Evolutionary conservation across 1,140 invertebrate genomes (phyloP), one percentile per base, ranked within the genome.

Genomic region (Cephus cinctus): DNA sequence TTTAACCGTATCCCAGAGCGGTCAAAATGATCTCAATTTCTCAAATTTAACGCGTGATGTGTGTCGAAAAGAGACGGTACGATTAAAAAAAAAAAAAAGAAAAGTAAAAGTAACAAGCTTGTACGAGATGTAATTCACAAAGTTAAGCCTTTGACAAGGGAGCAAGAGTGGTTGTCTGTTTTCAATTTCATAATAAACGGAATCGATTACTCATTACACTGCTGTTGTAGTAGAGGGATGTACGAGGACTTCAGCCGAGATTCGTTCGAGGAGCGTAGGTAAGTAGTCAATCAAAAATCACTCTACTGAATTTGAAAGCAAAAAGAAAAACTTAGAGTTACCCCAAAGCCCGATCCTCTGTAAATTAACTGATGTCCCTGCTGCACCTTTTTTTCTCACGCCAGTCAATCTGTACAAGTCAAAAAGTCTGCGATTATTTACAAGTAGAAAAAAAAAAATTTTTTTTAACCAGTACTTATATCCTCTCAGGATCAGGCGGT

Each of bases 191-290:
- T 47, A 47, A 57, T 46, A 57, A 41, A 61, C 61, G 63, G 67
- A 69, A 67, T 70, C 65, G 63, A 75, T 73, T 71, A 71, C 69
- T 72, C 63, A 69, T 74, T 71, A 59, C 72, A 63, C 57, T 63
- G 63, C 56, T 73, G 68, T 76, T 75, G 59, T 73, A 76, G 71
- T 75, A 75, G 73, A 75, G 83, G 85, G 62, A 84, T 88, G 77
- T 90, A 88, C 78, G 88, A 90, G 79, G 88, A 90, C 78, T 90
- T 89, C 68, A 90, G 87, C 73, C 80, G 88, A 56, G 88, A 90
- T 76, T 86, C 86, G 31, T 90, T 90, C 77, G 88, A 90, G 77
- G 87, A 90, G 62, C 84, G 87, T 75, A 86, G 87, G 86, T 89
- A 82, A 78, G 79, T 80, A 65, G 19, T 52, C 23, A 48, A 38